Base-by-base conservation (phyloP, 2,888 invertebrate genomes). In the Criorhina ranunculi region DNA sequence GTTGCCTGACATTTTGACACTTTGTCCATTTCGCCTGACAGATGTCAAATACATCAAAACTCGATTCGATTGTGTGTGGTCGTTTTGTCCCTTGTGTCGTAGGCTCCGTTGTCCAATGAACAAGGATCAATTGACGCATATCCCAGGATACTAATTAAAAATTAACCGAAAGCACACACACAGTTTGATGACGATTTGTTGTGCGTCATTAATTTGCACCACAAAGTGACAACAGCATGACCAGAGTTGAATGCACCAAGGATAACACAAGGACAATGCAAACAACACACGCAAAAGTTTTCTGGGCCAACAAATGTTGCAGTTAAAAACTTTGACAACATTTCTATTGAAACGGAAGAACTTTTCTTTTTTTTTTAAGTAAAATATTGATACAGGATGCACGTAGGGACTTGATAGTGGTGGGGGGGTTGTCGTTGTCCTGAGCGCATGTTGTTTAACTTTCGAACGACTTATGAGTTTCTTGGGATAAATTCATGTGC, bases 371-470 rank as follows among this genome's bases (percentile, higher is more conserved):
- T n/a, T n/a, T 24, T 24, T 24, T 24, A 76, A 76, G 69, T 81
- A 76, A 81, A 76, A 76, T 70, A 82, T 82, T 82, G 81, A 82
- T 77, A 70, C 70, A 77, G 57, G 59, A 82, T 77, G 44, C 62
- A n/a, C n/a, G n/a, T n/a, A n/a, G n/a, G n/a, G n/a, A n/a, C n/a
- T n/a, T n/a, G n/a, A n/a, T 37, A 49, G 31, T 15, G 59, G 46
- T n/a, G 42, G 9, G n/a, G 40, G 49, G 49, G 42, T 24, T 42
- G 35, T 24, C 24, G 24, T 24, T 4, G 24, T 24, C 24, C 24
- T 33, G 24, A 70, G 55, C 70, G 53, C 66, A 67, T 73, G 35
- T 53, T 72, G 62, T 72, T 78, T 60, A 70, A 78, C 78, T 83
- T 78, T 69, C 24, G 29, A 40, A 42, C 66, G 66, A 83, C 78